Conservation (phyloP, 2,888 invertebrate species). For the Mesoligia furuncula region DNA sequence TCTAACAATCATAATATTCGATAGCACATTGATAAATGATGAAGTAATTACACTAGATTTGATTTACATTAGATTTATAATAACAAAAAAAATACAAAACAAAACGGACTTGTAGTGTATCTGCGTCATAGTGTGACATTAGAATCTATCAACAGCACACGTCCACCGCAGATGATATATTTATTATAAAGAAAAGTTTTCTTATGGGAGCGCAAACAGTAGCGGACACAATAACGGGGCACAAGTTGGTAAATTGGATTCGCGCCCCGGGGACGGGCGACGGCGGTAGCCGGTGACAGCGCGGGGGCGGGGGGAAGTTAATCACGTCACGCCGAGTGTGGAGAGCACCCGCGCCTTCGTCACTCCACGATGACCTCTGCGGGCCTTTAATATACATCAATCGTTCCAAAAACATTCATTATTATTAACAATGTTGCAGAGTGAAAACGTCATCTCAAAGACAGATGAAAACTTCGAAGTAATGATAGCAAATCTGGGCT, state of each 20-base stretch:
- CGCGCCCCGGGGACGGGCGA: constrained; percentile 80
- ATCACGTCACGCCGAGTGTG: constrained; percentile 67
- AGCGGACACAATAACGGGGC: constrained; percentile 82
- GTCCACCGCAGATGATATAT: constrained; percentile 67
- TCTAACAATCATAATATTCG: constrained; percentile 14
- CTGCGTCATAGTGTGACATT: constrained; percentile 33
- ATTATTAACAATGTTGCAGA: constrained; percentile 25
- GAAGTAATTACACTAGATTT: constrained; percentile 1
- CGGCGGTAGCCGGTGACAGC: constrained; percentile 64
- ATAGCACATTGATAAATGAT: constrained; percentile 24
- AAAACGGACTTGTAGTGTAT: neutral
- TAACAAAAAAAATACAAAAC: too few species aligned
- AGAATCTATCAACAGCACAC: constrained; percentile 56
- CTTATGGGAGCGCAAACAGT: constrained; percentile 74
- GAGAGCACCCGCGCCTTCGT: constrained; percentile 50
- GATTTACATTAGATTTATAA: too few species aligned
- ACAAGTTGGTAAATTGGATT: constrained; percentile 87
- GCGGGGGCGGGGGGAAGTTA: constrained; percentile 56
- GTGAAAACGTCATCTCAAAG: constrained; percentile 26
- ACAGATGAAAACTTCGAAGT: constrained; percentile 40
- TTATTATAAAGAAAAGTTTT: constrained; percentile 77
- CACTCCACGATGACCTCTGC: constrained; percentile 47
- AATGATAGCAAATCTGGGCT: constrained; percentile 20
- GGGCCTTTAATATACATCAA: constrained; percentile 31
- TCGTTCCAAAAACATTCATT: constrained; percentile 28